Evolutionary conservation across 2,888 invertebrate genomes (phyloP).

Genomic region (Andricus curvator): DNA sequence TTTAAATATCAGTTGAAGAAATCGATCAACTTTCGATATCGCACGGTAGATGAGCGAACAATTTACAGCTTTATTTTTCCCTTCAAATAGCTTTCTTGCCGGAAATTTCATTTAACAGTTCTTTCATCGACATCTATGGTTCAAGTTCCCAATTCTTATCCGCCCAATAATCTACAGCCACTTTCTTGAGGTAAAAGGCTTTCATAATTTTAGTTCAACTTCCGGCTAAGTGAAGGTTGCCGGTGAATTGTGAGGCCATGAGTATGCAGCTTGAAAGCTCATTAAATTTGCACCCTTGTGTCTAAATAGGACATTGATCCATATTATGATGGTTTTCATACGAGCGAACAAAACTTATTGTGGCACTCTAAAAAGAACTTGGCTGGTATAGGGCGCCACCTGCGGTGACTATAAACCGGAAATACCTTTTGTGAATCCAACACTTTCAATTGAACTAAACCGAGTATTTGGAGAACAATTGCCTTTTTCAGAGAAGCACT

Average conservation of each 20-base stretch:
- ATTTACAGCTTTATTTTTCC: constrained; percentile 15
- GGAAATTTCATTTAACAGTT: constrained; percentile 11
- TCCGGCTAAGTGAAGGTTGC: constrained; percentile 4
- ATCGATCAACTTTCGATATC: constrained; percentile 12
- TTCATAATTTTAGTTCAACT: not conserved
- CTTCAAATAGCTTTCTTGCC: not conserved
- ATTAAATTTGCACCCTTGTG: not conserved
- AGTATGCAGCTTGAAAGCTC: constrained; percentile 13
- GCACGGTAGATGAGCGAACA: constrained; percentile 3
- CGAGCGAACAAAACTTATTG: not conserved
- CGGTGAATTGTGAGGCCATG: not conserved
- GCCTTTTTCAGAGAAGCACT: too few species aligned
- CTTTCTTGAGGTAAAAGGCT: constrained; percentile 2
- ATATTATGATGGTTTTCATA: not conserved
- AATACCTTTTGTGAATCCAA: constrained; percentile 4
- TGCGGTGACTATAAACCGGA: not conserved
- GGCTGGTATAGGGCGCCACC: not conserved
- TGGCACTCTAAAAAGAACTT: constrained; percentile 8
- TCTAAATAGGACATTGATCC: constrained; percentile 9
- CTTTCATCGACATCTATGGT: not conserved
- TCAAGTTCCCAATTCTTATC: constrained; percentile 17
- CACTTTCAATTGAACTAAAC: not conserved
- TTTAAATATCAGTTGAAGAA: not conserved
- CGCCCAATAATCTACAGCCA: constrained; percentile 15
- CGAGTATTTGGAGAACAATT: not conserved